These are phyloP conservation scores for Chaetogeoica ovagalla DNA, from an alignment of 2,888 invertebrate genomes.

Conservation along the genomic window DNA sequence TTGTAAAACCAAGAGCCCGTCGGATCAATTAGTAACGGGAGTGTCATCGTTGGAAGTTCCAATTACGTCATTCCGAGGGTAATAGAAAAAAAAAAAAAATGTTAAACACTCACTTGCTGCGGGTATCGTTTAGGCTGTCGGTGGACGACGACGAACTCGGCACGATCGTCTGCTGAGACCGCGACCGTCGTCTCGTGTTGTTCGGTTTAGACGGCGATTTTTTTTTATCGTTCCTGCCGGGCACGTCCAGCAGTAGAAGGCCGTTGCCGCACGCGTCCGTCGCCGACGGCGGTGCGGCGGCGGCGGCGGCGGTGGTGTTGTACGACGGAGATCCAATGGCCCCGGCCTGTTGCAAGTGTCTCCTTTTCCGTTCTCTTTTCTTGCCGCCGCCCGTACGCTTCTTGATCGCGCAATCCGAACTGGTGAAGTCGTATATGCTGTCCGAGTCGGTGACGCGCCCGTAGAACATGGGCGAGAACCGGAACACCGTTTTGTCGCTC, in stretches of 20 bases:
- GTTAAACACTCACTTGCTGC: conserved; percentile 16
- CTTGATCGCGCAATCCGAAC: conserved; percentile 67
- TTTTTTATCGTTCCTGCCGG: conserved; percentile 59
- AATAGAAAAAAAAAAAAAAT: neutral
- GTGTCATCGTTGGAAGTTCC: too few species aligned
- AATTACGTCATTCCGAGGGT: too few species aligned
- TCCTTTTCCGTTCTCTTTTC: conserved; percentile 59
- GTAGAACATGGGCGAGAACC: conserved; percentile 75
- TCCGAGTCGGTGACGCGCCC: conserved; percentile 76
- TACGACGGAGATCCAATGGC: neutral
- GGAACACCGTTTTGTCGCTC: conserved; percentile 71
- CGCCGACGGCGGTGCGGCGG: neutral
- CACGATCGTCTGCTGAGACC: conserved; percentile 63
- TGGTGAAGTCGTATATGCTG: conserved; percentile 73
- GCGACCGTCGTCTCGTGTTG: conserved; percentile 66
- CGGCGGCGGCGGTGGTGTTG: neutral
- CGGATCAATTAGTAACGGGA: too few species aligned
- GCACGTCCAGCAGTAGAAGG: conserved; percentile 66
- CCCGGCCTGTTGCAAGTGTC: conserved; percentile 64
- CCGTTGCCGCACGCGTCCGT: neutral
- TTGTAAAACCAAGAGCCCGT: too few species aligned
- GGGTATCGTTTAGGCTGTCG: conserved; percentile 62
- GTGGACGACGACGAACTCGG: conserved; percentile 65
- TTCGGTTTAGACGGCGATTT: conserved; percentile 62
- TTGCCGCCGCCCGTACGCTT: conserved; percentile 58